Base-by-base conservation (phyloP, 2,888 invertebrate species). In the Drosophila paramelanica region DNA sequence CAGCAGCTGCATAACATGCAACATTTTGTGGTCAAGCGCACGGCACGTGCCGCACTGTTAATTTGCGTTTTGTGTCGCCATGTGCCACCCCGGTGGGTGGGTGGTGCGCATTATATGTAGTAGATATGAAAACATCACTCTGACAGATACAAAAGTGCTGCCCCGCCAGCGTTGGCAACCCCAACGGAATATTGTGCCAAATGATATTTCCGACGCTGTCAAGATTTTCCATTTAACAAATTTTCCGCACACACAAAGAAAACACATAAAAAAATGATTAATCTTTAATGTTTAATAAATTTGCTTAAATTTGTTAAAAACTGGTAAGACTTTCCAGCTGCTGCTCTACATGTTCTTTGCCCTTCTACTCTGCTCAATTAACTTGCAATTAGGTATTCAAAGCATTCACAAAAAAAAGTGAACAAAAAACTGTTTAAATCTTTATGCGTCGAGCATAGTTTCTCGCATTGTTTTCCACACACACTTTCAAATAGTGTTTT, bases 11-110 rank as follows among this genome's bases (percentile, higher is more conserved):
- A 62, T 20, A 75, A 75, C 88, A 84, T 83, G 88, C 88, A 81
- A 83, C 88, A 70, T 77, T 87, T 74, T 87, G 79, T 68, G 88
- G 85, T 81, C 66, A 72, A 66, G 67, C 67, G 45, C 41, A 56
- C 61, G 73, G 74, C 85, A 83, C 82, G 81, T 84, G 74, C 67
- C 61, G 61, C 67, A 11, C 41, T 27, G 41, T 46, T 68, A 57
- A 68, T 56, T 46, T 59, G 14, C 47, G 33, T 38, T 42, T 10
- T 46, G 27, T 42, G 33, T 11, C 42, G 33, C n/a, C 46, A 36
- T 14, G 14, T 51, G 50, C 42, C 42, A 10, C 10, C 31, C 0
- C 10, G 31, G 10, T 10, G 31, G 31, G 27, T 6, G 31, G 2
- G 31, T 3, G 31, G 31, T 3, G 23, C 4, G 4, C 31, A 17